Evolutionary conservation across 2,888 invertebrate species (phyloP), one percentile per base, ranked within the genome.

Genomic region (Podabrus alpinus): DNA sequence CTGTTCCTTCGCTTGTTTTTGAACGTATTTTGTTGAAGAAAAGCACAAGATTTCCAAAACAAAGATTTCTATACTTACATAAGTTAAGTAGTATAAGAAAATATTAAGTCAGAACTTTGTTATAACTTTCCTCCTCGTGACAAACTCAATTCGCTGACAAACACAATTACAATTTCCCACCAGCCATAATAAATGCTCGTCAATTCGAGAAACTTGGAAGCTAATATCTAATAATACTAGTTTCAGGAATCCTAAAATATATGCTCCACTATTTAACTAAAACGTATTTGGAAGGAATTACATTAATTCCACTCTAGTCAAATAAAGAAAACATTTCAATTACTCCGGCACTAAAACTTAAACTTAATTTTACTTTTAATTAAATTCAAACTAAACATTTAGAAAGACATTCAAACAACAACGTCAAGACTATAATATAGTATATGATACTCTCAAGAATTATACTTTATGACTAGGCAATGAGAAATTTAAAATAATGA

Each of bases 101-200:
- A 61, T 69, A 61, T 69, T 24, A 15, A 69, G 60, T 69, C 21
- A 60, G 61, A 69, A 45, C 45, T 69, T 69, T 69, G 21, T 15
- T 68, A 59, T 61, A 69, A 69, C 21, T 69, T 69, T 69, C 69
- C 69, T 69, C 24, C 59, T 69, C 61, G 69, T 66, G 19, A 64
- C 29, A 15, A 71, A 71, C 64, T n/a, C 29, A 29, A 70, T 29
- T 62, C 45, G 17, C 29, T 69, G 17, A 17, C 66, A 64, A 62
- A 66, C 45, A 21, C 62, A 64, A 71, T 29, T 64, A 29, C 16
- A 71, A 45, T 61, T 59, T 25, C 29, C 24, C 24, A 64, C 25
- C 29, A 59, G 19, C 66, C 13, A 45, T 71, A 71, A 64, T 64
- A 71, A 71, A 71, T 64, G 66, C 21, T 62, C 45, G 62, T 70